These are phyloP conservation scores for Anguilla marmorata DNA, from an alignment of 2,797 vertebrate species.

Conservation along the genomic window DNA sequence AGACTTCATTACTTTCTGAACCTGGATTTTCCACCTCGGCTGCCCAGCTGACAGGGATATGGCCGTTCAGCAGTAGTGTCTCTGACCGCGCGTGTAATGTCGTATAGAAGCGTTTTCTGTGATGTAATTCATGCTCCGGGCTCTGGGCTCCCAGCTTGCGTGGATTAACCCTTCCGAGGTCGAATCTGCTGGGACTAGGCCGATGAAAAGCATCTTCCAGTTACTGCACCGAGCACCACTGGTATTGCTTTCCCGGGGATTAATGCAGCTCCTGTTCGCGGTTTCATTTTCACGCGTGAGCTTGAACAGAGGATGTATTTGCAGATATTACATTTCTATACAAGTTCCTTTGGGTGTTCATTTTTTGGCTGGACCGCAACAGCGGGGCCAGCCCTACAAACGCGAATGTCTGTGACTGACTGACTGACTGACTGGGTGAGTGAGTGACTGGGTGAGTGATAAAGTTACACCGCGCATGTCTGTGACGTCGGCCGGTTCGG, in stretches of 20 bases:
- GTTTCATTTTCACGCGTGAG: neutral
- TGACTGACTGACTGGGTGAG: too few species aligned
- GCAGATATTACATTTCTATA: neutral
- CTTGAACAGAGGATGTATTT: neutral
- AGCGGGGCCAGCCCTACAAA: too few species aligned
- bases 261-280: neutral
- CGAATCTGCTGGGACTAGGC: neutral
- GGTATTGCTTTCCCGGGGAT: neutral
- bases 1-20: too few species aligned
- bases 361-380: neutral
- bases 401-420: too few species aligned
- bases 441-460: too few species aligned
- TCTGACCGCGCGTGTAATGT: neutral
- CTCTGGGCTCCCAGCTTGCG: neutral
- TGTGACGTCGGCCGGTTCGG: too few species aligned
- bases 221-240: neutral
- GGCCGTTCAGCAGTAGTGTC: too few species aligned
- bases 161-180: slow-evolving; percentile 3
- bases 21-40: too few species aligned
- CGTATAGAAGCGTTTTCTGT: neutral
- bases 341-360: neutral
- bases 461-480: too few species aligned
- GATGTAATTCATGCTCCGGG: too few species aligned
- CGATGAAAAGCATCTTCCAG: neutral
- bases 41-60: too few species aligned